Conservation (phyloP, 2,113 vertebrate species). For the Alaudala cheleensis region DNA sequence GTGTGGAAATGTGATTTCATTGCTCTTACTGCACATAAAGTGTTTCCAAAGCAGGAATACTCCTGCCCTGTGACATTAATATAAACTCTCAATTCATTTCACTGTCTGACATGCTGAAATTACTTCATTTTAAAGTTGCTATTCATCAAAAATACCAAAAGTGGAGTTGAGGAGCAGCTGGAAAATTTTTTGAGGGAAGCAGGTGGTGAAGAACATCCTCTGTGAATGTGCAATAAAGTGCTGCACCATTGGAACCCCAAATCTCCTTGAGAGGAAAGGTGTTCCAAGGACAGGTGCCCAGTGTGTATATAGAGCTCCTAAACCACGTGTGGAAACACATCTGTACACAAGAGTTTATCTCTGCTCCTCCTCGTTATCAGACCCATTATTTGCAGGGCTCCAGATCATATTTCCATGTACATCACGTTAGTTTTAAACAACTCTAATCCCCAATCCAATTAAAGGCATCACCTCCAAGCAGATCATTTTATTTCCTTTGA, state of each 20-base stretch:
- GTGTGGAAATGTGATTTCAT: neutral
- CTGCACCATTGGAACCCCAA: neutral
- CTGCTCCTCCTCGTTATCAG: neutral
- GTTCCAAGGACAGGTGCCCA: neutral
- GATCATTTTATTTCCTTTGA: slow-evolving; percentile 55
- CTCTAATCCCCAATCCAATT: slow-evolving; percentile 58
- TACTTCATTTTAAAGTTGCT: neutral
- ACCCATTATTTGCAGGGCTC: neutral
- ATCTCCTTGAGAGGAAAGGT: neutral
- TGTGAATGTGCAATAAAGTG: neutral
- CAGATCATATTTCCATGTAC: neutral
- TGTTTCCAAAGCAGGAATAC: neutral
- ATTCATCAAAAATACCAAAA: neutral
- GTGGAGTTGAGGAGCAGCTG: neutral
- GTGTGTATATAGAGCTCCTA: neutral
- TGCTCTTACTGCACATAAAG: fast-evolving
- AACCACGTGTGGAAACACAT: neutral
- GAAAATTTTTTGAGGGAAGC: neutral
- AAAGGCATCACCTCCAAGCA: slow-evolving; percentile 12
- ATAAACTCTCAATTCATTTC: neutral
- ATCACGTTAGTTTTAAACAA: slow-evolving; percentile 36
- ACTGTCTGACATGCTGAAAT: neutral
- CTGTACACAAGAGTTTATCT: neutral
- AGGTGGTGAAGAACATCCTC: neutral
- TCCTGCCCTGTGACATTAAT: neutral